Evolutionary conservation across 2,888 invertebrate genomes (phyloP), one percentile per base, ranked within the genome.

Genomic region (Oligia latruncula): DNA sequence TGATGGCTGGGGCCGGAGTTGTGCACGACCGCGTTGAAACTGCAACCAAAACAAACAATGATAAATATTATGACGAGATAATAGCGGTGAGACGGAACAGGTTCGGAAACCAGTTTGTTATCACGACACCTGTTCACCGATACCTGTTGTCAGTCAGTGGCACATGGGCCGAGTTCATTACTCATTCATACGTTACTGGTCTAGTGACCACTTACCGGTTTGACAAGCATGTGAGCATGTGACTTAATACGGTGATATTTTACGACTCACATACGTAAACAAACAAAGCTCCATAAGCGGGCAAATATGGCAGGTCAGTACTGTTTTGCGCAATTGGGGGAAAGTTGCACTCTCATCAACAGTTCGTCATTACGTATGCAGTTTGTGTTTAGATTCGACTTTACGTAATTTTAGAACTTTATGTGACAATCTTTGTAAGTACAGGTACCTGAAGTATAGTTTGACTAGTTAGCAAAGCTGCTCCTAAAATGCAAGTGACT

Each of bases 1-100:
- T 96, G 95, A 77, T 96, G 96, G 92, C 95, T 96, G 87, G 96
- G 96, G 1, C 96, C 96, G 80, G 96, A 96, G 94, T 96, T 96
- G 86, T 97, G 95, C 55, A 97, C 96, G 76, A 97, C 95, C 67
- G 97, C 96, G 93, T 97, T 96, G 94, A 97, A 97, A 90, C 97
- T 97, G 95, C 46, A 95, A 95, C 43, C 84, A 91, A 88, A 90
- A 87, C 68, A 88, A 85, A 87, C 81, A 81, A 84, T 87, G 67
- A 83, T 86, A 82, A 76, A 88, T 83, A 76, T 82, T 84, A 80
- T 83, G 85, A 84, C 82, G 74, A 79, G 78, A 75, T 80, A 84
- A 83, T 80, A 77, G 68, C n/a, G 20, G 68, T 75, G 74, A 80
- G 71, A 78, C 78, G 77, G 74, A 90, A 90, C 89, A 78, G 81